Conservation (phyloP, 2,888 invertebrate genomes). For the Coronaproctus castanopsis region DNA sequence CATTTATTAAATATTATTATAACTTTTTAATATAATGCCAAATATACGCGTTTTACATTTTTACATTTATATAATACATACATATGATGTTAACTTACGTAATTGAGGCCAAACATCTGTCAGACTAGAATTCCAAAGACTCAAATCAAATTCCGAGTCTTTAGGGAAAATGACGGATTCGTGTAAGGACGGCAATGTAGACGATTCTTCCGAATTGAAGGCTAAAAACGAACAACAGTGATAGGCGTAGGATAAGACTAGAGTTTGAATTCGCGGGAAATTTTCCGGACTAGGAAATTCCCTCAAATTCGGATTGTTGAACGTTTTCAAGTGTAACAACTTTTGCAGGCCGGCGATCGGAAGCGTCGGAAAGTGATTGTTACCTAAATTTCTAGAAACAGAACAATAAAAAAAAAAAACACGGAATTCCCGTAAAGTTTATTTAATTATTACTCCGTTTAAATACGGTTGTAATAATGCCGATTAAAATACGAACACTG, state of each 20-base stretch:
- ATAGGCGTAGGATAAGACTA: slow-evolving; percentile 77
- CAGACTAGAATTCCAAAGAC: slow-evolving; percentile 56
- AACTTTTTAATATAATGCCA: too few relatives aligned
- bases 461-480: not conserved
- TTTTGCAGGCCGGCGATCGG: slow-evolving; percentile 63
- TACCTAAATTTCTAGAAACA: slow-evolving; percentile 58
- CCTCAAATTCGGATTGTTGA: slow-evolving; percentile 69
- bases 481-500: not conserved
- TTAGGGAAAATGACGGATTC: slow-evolving; percentile 46
- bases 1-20: too few relatives aligned
- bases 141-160: slow-evolving; percentile 46
- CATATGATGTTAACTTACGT: slow-evolving; percentile 41
- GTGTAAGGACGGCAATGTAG: slow-evolving; percentile 31
- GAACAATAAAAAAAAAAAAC: too few relatives aligned
- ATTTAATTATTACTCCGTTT: not conserved
- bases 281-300: slow-evolving; percentile 71
- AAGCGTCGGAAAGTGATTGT: slow-evolving; percentile 64
- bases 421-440: not conserved
- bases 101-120: slow-evolving; percentile 66
- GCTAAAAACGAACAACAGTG: slow-evolving; percentile 84
- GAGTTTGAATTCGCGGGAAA: slow-evolving; percentile 54
- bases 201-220: slow-evolving; percentile 32
- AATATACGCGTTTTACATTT: too few relatives aligned
- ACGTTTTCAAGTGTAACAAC: slow-evolving; percentile 68
- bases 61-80: too few relatives aligned